phyloP scores from a whole-genome alignment of 1,140 invertebrate genomes.

The Lasaia peninsularis region DNA sequence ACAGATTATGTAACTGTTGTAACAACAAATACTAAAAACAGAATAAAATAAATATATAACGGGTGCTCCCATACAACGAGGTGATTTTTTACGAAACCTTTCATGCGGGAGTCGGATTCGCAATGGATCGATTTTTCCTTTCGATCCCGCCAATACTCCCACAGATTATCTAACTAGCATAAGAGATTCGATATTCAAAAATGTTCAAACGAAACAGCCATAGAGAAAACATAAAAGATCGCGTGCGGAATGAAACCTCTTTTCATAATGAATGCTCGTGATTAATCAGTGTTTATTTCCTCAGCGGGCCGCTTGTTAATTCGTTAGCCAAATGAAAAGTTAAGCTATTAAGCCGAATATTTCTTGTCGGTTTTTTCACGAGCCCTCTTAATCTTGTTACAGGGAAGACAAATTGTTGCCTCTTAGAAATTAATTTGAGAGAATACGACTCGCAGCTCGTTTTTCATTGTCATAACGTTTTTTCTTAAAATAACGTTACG shows the following conservation, averaged over 20 bases:
- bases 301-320: conserved; percentile 55
- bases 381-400: conserved; percentile 51
- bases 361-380: conserved; percentile 46
- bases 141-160: too few relatives aligned
- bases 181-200: conserved; percentile 1
- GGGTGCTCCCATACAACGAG: too few relatives aligned
- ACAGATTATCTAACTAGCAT: too few relatives aligned
- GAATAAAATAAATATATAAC: too few relatives aligned
- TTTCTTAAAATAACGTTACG: conserved; percentile 38
- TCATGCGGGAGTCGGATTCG: too few relatives aligned
- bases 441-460: conserved; percentile 43
- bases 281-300: conserved; percentile 60
- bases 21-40: too few relatives aligned
- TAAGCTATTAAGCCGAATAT: conserved; percentile 55
- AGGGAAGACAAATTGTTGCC: conserved; percentile 51
- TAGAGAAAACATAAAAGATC: conserved; percentile 21
- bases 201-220: conserved; percentile 3
- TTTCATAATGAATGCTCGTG: conserved; percentile 38
- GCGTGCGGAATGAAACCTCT: conserved; percentile 27
- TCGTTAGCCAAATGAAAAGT: conserved; percentile 63
- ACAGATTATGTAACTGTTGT: too few relatives aligned
- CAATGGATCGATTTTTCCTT: too few relatives aligned
- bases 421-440: conserved; percentile 64
- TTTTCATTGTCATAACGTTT: conserved; percentile 56
- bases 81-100: too few relatives aligned